Base-by-base conservation (phyloP, 2,797 vertebrate species). In the Hephaestus fuliginosus region DNA sequence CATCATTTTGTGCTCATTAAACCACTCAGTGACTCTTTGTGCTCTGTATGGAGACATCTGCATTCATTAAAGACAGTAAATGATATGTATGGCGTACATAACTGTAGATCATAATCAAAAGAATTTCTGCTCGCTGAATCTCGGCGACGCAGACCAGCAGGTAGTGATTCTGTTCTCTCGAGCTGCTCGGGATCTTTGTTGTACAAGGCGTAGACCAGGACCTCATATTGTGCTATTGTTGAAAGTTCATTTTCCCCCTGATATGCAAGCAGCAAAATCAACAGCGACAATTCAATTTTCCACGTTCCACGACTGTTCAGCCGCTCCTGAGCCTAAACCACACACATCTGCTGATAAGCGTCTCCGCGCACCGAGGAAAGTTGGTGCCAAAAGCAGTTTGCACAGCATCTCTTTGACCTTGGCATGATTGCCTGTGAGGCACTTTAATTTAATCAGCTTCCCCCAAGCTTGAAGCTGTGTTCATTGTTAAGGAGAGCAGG, bases 391-490 rank as follows among this genome's bases (percentile, higher is more conserved):
- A 91, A 93, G 92, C 89, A 84, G 89, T 94, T 93, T 94, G 92
- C 89, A n/a, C 91, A 84, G 91, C 89, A 88, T 94, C 91, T 88
- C 88, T 94, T 90, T 95, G 93, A 96, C 95, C 95, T 96, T 95
- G 94, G 90, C 92, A 86, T 93, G 93, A 95, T 95, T 94, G 93
- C 92, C 91, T 93, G 91, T 87, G 91, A 95, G 93, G 87, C 91
- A 91, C 91, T 96, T 95, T 95, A 96, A 95, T 96, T 95, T 95
- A 95, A 96, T 96, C 93, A 93, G 89, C 93, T 94, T 89, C 90
- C 88, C 88, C 90, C 73, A 76, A 89, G 90, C 88, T 91, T 91
- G 88, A 91, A 92, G 93, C 91, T 83, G 88, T 89, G 91, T 87
- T 94, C 93, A 93, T 94, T 94, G 94, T 95, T 93, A 92, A 93